Conservation (phyloP, 2,797 vertebrate genomes). For the Chelidonichthys spinosus region DNA sequence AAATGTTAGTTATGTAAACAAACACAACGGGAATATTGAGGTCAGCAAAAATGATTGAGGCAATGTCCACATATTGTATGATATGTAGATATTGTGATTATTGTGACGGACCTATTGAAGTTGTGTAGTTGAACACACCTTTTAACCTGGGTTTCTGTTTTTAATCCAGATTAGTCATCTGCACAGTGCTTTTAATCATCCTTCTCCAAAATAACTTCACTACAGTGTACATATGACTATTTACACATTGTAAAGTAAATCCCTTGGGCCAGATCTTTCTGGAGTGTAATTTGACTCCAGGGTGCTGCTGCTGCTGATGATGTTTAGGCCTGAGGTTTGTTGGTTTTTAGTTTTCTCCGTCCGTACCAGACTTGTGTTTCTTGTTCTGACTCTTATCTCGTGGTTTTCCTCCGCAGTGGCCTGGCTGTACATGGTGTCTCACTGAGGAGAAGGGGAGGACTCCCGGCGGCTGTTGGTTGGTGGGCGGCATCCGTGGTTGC, state of each 20-base stretch:
- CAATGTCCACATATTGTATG: background rate
- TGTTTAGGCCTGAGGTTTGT: conserved; percentile 14
- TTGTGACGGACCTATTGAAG: background rate
- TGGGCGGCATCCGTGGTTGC: conserved; percentile 85
- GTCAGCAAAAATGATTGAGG: no score
- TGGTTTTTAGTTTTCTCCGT: background rate
- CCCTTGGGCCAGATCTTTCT: background rate
- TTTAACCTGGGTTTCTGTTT: no score
- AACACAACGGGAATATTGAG: background rate
- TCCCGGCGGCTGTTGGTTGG: conserved; percentile 71
- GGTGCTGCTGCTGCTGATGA: background rate
- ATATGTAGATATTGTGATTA: background rate
- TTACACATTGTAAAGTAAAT: background rate
- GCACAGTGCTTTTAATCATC: background rate
- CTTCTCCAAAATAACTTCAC: background rate
- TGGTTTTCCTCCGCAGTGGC: conserved; percentile 63
- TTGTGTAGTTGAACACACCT: background rate
- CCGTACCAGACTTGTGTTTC: background rate
- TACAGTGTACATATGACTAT: background rate
- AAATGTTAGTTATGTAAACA: background rate
- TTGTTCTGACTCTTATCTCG: conserved; percentile 3
- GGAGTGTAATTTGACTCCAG: background rate
- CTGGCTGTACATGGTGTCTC: conserved; percentile 75
- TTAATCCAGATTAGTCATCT: background rate
- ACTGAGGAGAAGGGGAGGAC: conserved; percentile 79